phyloP scores from a whole-genome alignment of 2,797 vertebrate species.

The Yasuhikotakia modesta region DNA sequence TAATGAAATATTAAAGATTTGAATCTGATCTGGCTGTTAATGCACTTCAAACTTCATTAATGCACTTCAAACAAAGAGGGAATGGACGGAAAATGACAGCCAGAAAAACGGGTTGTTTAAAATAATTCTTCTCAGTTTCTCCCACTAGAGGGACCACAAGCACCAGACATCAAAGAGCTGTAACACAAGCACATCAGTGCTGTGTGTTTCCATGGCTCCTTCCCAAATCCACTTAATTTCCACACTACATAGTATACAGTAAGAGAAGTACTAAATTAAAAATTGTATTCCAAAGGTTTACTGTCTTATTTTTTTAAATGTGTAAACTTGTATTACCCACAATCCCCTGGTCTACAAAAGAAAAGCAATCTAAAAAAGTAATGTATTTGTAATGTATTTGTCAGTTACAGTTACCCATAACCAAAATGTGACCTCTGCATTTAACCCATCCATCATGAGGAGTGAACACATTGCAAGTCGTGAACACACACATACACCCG shows the following conservation, averaged over 20 bases:
- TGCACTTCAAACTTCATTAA: too few relatives aligned
- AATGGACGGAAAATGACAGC: background rate
- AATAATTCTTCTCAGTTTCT: background rate
- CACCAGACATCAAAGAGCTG: background rate
- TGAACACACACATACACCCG: too few relatives aligned
- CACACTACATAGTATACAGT: background rate
- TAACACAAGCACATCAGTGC: background rate
- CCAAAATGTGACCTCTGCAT: too few relatives aligned
- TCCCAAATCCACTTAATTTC: background rate
- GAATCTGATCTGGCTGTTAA: too few relatives aligned
- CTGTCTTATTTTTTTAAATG: background rate
- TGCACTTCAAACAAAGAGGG: background rate
- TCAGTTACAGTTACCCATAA: too few relatives aligned
- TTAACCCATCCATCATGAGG: too few relatives aligned
- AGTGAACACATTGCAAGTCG: too few relatives aligned
- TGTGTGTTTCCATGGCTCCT: background rate
- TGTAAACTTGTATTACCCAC: too few relatives aligned
- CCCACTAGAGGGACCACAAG: constrained; percentile 47
- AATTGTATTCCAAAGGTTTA: background rate
- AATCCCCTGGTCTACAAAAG: too few relatives aligned
- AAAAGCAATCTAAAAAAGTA: too few relatives aligned
- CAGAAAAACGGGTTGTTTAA: background rate
- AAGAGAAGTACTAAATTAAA: background rate
- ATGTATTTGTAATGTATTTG: too few relatives aligned
- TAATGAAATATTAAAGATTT: too few relatives aligned